Percentiles rank a stretch among this genome's conserved stretches.
Conservation (phyloP, 2,888 invertebrate species). For the Pristionchus arcanus region DNA sequence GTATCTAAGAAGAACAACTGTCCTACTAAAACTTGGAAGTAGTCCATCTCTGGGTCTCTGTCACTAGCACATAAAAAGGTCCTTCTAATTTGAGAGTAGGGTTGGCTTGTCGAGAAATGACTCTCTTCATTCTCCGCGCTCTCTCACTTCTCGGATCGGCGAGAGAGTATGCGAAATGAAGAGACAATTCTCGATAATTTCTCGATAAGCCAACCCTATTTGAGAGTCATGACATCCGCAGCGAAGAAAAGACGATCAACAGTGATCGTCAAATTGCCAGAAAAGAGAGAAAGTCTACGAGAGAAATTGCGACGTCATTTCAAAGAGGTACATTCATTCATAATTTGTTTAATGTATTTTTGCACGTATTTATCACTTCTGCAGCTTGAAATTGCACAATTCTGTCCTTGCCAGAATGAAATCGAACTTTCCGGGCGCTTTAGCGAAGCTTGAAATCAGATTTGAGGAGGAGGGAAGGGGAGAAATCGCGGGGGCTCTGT, state of each 20-base stretch:
- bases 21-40: too few species aligned
- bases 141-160: too few species aligned
- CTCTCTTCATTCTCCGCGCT: too few species aligned
- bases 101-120: too few species aligned
- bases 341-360: not conserved
- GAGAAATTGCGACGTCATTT: conserved; percentile 18
- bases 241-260: conserved; percentile 13
- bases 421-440: conserved; percentile 24
- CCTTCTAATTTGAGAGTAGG: not conserved
- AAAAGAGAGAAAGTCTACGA: conserved; percentile 27
- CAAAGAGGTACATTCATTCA: conserved; percentile 1
- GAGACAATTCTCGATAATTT: too few species aligned
- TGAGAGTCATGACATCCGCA: conserved; percentile 8
- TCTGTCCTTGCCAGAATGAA: not conserved
- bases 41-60: too few species aligned
- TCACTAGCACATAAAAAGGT: not conserved
- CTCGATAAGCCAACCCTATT: too few species aligned
- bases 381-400: not conserved
- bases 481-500: not conserved
- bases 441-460: not conserved
- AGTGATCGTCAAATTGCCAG: conserved; percentile 27
- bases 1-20: too few species aligned
- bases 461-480: not conserved
- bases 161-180: too few species aligned
- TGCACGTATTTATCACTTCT: not conserved